Evolutionary conservation across 2,888 invertebrate species (phyloP), one percentile per base, ranked within the genome.

Genomic region (Tigriopus californicus): DNA sequence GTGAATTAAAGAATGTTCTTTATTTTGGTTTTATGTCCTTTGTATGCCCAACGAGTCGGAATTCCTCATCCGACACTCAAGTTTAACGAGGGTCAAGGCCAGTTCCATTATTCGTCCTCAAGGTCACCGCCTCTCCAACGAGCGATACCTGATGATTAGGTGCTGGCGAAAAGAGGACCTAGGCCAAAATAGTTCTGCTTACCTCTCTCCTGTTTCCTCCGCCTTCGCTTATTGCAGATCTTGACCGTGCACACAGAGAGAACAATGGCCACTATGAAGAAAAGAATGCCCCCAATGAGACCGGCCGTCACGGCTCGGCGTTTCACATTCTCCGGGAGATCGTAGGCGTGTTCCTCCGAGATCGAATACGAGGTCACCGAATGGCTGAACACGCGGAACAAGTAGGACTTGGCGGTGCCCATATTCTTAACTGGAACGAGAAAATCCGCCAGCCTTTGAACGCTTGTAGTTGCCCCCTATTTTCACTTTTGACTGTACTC

Each of bases 131-230:
- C 33, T 5, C 33, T 33, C 33, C 4, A 33, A 5, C 8, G 33
- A 33, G n/a, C n/a, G n/a, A n/a, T n/a, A n/a, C 8, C 33, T 33
- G 33, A 3, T 33, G 33, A 33, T 33, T 33, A 5, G 33, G 3
- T 33, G 8, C 33, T 33, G 33, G 8, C n/a, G n/a, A 33, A 33
- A 3, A 33, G 33, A 33, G 33, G 33, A 5, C 3, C 33, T 5
- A 33, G 33, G 33, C 4, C 33, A 5, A 5, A 33, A 33, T 3
- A 33, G 33, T 33, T 3, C 11, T 33, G 12, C 49, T 49, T 67
- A 92, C 94, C 92, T 87, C 92, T 91, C 77, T 91, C 90, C 76
- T 91, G 90, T 82, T 90, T 91, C 78, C 90, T 84, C 69, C 91
- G 81, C 76, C 91, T 91, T 71, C 91, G 79, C 76, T 91, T 90